phyloP scores from a whole-genome alignment of 2,888 invertebrate species.

The Cecidostiba fungosa region DNA sequence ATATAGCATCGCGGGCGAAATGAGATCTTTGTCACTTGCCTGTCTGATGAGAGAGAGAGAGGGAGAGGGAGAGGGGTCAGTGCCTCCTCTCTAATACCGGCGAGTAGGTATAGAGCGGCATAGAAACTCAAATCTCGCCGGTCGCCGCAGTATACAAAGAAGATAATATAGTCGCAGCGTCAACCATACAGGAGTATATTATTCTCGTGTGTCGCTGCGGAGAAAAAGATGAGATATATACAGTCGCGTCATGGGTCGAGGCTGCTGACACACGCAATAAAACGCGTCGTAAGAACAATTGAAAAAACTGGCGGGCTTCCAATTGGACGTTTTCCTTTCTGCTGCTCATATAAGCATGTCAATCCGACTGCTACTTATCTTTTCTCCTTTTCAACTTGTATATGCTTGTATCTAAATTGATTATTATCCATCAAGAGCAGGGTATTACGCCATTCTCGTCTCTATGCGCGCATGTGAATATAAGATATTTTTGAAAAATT shows the following conservation, averaged over 20 bases:
- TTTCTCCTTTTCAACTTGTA: neutral
- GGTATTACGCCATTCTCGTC: neutral
- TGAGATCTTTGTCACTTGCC: constrained; percentile 16
- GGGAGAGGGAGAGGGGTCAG: neutral
- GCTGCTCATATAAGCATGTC: neutral
- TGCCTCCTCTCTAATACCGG: neutral
- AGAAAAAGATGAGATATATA: neutral
- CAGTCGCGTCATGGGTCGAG: constrained; percentile 10
- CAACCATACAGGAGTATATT: too few species aligned
- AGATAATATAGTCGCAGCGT: neutral
- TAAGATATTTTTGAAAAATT: neutral
- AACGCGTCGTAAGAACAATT: neutral
- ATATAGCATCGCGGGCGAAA: neutral
- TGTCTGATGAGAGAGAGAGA: neutral
- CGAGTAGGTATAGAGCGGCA: neutral
- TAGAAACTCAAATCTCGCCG: constrained; percentile 6
- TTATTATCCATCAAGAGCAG: neutral
- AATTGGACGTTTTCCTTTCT: neutral
- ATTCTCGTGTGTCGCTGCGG: too few species aligned
- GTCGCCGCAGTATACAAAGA: neutral
- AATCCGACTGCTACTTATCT: neutral
- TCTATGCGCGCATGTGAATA: neutral
- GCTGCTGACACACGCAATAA: neutral
- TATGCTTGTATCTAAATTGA: neutral
- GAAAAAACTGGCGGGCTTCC: constrained; percentile 23